Conservation (phyloP, 1,140 invertebrate genomes). For the Cydia fagiglandana region DNA sequence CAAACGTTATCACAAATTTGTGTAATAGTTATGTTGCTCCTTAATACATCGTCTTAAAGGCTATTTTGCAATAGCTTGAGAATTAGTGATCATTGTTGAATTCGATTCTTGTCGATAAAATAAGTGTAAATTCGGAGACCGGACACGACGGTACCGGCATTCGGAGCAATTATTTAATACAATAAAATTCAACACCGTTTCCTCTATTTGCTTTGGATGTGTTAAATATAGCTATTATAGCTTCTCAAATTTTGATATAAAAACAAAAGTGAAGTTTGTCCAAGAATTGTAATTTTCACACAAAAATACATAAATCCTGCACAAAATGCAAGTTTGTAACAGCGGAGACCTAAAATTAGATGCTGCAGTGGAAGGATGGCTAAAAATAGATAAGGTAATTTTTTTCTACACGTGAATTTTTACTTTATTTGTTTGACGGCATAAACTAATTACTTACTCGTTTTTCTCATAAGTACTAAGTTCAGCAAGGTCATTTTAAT, state of each 20-base stretch:
- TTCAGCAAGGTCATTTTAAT: constrained; percentile 23
- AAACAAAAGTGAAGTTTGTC: not conserved
- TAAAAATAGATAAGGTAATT: constrained; percentile 65
- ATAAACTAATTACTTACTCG: not conserved
- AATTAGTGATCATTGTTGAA: not conserved
- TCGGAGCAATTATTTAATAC: not conserved
- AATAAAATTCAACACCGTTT: not conserved
- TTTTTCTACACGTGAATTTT: not conserved
- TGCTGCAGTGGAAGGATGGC: constrained; percentile 60
- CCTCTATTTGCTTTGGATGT: not conserved
- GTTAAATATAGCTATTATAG: not conserved
- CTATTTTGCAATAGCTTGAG: not conserved
- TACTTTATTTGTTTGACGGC: not conserved
- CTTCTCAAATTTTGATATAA: not conserved
- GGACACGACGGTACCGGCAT: constrained; percentile 10
- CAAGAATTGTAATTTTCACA: not conserved
- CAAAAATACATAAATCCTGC: constrained; percentile 6
- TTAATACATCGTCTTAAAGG: not conserved
- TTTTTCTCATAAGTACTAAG: not conserved
- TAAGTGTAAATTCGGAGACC: constrained; percentile 19
- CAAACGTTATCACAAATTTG: constrained; percentile 14
- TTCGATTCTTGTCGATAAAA: constrained; percentile 23
- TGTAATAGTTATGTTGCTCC: not conserved
- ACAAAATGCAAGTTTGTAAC: constrained; percentile 58
- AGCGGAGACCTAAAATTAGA: constrained; percentile 67